These are phyloP conservation scores for Plagodis dolabraria DNA, from an alignment of 2,888 invertebrate genomes.

Conservation along the genomic window DNA sequence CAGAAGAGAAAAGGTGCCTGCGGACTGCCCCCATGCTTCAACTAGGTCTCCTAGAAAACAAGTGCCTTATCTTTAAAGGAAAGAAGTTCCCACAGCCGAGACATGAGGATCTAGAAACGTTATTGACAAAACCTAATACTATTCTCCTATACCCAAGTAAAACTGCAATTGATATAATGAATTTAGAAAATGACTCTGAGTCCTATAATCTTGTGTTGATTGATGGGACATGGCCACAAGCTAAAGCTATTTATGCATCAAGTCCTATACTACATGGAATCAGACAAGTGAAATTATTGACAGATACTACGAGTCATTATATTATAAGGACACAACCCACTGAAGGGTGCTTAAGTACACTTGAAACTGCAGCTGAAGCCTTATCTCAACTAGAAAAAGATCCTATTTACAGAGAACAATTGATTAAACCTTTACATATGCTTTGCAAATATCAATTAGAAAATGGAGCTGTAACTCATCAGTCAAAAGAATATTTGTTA, in stretches of 20 bases:
- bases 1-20: constrained; percentile 95
- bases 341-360: constrained; percentile 95
- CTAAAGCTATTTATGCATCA: constrained; percentile 94
- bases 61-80: constrained; percentile 92
- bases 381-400: constrained; percentile 91
- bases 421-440: constrained; percentile 92
- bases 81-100: constrained; percentile 91
- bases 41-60: constrained; percentile 88
- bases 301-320: constrained; percentile 91
- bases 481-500: constrained; percentile 95
- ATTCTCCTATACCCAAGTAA: constrained; percentile 93
- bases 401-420: constrained; percentile 85
- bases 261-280: constrained; percentile 90
- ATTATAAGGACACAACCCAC: constrained; percentile 97
- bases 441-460: constrained; percentile 94
- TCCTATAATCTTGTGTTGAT: constrained; percentile 92
- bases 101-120: constrained; percentile 87
- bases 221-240: constrained; percentile 98
- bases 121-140: constrained; percentile 88
- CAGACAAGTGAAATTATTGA: constrained; percentile 92
- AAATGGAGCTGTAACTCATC: constrained; percentile 97
- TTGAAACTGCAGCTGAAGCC: constrained; percentile 94
- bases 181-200: constrained; percentile 67
- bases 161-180: constrained; percentile 88
- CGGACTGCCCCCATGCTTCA: constrained; percentile 96